Percentiles rank a stretch among this genome's conserved stretches.
Conservation (phyloP, 2,797 vertebrate genomes). For the Buceros bicornis region DNA sequence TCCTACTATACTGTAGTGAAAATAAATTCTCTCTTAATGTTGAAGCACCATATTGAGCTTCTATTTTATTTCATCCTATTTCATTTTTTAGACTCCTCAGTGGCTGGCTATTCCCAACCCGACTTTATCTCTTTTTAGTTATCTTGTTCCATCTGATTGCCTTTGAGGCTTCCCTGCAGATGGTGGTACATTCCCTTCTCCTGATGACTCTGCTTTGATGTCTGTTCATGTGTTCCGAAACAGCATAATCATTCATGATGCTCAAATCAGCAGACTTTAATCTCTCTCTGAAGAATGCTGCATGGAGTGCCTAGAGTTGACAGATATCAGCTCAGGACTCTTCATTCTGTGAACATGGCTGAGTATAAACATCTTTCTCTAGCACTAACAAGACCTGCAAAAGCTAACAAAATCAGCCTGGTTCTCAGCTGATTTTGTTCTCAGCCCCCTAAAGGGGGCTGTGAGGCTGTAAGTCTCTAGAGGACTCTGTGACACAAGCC, state of each 20-base stretch:
- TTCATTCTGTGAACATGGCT: not conserved
- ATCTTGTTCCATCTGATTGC: not conserved
- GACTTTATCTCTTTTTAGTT: slow-evolving; percentile 17
- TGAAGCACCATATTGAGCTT: not conserved
- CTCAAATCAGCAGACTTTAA: slow-evolving; percentile 20
- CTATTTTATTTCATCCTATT: not conserved
- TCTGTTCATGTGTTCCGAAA: slow-evolving; percentile 1
- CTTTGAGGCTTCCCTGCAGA: slow-evolving; percentile 25
- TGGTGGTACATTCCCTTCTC: not conserved
- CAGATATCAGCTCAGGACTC: not conserved
- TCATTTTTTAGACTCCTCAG: not conserved
- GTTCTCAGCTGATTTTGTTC: not conserved
- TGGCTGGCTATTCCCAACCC: not conserved
- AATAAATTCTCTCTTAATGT: not conserved
- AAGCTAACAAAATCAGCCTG: not conserved
- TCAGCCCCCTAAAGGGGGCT: not conserved
- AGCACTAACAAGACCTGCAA: not conserved
- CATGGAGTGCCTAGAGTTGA: not conserved
- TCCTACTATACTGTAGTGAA: not conserved
- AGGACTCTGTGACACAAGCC: not conserved
- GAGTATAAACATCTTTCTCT: not conserved
- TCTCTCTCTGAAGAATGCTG: not conserved
- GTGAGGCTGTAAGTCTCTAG: not conserved
- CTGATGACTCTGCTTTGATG: not conserved
- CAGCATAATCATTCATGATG: not conserved